Percentiles rank a stretch among this genome's conserved stretches.
Conservation (phyloP, 2,113 vertebrate genomes). For the Alethe diademata region DNA sequence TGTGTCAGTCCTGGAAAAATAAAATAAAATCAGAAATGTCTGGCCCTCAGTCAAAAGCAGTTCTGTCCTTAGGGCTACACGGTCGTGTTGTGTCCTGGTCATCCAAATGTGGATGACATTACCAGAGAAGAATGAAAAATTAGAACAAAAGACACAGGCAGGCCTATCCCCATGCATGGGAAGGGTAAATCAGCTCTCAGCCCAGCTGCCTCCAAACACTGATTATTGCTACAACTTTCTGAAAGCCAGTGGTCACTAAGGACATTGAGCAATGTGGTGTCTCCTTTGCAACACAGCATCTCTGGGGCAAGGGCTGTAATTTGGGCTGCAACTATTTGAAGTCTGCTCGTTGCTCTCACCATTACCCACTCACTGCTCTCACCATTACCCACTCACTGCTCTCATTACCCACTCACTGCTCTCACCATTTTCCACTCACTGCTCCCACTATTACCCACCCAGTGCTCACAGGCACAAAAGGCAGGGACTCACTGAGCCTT, state of each 20-base stretch:
- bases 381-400: background rate
- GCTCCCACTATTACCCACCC: background rate
- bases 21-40: background rate
- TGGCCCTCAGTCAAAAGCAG: background rate
- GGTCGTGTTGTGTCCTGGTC: background rate
- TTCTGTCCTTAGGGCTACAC: background rate
- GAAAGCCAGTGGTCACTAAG: rapidly evolving
- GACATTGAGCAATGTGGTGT: background rate
- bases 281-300: conserved; percentile 2
- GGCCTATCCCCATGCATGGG: background rate
- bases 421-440: background rate
- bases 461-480: background rate
- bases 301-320: background rate
- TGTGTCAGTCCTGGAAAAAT: background rate
- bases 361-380: background rate
- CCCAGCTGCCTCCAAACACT: background rate
- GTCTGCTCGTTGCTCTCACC: background rate
- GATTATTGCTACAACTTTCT: background rate
- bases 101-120: background rate
- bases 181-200: background rate
- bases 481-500: background rate
- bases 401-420: background rate
- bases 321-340: background rate
- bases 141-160: background rate
- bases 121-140: background rate